Conservation (phyloP, 2,888 invertebrate species). For the Synergus gifuensis region DNA sequence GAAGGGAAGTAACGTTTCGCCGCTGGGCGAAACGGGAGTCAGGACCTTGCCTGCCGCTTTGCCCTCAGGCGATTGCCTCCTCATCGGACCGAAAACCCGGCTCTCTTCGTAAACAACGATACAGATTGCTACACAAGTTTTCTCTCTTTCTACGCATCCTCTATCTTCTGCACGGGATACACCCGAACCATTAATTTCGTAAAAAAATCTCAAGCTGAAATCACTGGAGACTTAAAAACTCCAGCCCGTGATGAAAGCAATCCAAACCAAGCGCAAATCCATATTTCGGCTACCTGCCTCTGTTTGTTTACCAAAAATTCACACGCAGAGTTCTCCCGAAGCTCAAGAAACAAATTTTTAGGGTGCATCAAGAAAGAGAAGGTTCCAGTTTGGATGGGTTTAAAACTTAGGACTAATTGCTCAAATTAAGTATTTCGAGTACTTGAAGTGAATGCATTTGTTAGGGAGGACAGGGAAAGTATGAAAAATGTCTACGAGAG, state of each 20-base stretch:
- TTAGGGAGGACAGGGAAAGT: conserved; percentile 1
- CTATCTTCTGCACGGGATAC: conserved; percentile 18
- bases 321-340: background rate
- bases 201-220: conserved; percentile 30
- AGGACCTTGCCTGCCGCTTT: conserved; percentile 47
- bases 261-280: conserved; percentile 33
- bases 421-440: too few relatives aligned
- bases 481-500: conserved; percentile 18
- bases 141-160: conserved; percentile 24
- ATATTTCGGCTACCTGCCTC: conserved; percentile 24
- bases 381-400: background rate
- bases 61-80: conserved; percentile 50
- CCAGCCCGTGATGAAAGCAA: conserved; percentile 22
- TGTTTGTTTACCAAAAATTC: conserved; percentile 36
- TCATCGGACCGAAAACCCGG: conserved; percentile 31
- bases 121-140: conserved; percentile 30
- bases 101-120: conserved; percentile 43
- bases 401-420: background rate
- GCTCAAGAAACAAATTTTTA: background rate
- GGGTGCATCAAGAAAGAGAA: background rate
- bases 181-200: conserved; percentile 31
- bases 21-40: conserved; percentile 58
- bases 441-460: background rate
- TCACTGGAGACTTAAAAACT: conserved; percentile 37
- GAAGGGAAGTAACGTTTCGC: conserved; percentile 67